Conservation (phyloP, 2,888 invertebrate species). For the Eueremaeus valkanovi region DNA sequence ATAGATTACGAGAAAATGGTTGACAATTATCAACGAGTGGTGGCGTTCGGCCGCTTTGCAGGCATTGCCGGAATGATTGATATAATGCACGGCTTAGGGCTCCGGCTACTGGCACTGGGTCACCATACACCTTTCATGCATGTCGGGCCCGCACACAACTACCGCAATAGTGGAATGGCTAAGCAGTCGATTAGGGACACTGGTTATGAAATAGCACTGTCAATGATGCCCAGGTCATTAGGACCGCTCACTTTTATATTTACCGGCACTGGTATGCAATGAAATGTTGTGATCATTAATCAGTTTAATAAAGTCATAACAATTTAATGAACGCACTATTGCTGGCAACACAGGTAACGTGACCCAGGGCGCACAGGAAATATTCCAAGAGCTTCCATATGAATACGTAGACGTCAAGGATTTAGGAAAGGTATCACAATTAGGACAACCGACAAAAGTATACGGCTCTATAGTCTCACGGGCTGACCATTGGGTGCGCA, state of each 20-base stretch:
- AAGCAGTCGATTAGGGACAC: slow-evolving; percentile 94
- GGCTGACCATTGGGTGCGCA: slow-evolving; percentile 85
- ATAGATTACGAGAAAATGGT: slow-evolving; percentile 97
- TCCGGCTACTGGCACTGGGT: slow-evolving; percentile 86
- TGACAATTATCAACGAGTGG: slow-evolving; percentile 83
- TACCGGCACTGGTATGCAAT: slow-evolving; percentile 68
- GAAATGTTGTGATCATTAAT: not conserved
- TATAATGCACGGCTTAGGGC: slow-evolving; percentile 92
- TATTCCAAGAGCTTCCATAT: slow-evolving; percentile 93
- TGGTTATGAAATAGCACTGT: slow-evolving; percentile 96
- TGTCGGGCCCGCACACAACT: slow-evolving; percentile 97
- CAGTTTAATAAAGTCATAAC: not conserved
- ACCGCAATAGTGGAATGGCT: slow-evolving; percentile 95
- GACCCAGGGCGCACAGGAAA: slow-evolving; percentile 67
- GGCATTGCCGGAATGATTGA: slow-evolving; percentile 98
- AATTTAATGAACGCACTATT: no score
- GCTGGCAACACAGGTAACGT: slow-evolving; percentile 71
- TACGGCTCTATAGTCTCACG: slow-evolving; percentile 94
- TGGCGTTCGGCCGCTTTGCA: slow-evolving; percentile 98
- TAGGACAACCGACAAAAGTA: slow-evolving; percentile 92
- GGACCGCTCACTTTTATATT: slow-evolving; percentile 97
- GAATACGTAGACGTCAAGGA: slow-evolving; percentile 96
- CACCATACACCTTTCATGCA: slow-evolving; percentile 99
- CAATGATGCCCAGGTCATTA: slow-evolving; percentile 93
- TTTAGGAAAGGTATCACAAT: slow-evolving; percentile 89